A percentile compares a stretch with the other conserved stretches of the same genome.
Conservation (phyloP, 2,797 vertebrate species). For the Tadarida brasiliensis region DNA sequence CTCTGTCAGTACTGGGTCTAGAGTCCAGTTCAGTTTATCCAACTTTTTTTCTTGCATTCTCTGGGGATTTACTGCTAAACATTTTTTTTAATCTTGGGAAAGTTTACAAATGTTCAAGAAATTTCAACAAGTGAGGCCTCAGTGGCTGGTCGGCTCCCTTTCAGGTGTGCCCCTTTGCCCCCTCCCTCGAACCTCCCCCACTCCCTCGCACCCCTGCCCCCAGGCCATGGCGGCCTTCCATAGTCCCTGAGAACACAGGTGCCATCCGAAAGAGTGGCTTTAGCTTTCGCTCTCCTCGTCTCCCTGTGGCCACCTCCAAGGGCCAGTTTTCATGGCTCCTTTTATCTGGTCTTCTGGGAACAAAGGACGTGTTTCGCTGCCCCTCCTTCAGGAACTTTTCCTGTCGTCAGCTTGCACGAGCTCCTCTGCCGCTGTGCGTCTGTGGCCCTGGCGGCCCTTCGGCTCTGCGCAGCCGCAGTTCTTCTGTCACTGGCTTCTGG, state of each 20-base stretch:
- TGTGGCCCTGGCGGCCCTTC: background rate
- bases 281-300: background rate
- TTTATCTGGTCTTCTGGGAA: background rate
- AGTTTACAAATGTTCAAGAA: background rate
- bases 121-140: background rate
- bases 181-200: background rate
- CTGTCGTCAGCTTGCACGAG: background rate
- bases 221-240: background rate
- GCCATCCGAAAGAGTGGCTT: too few relatives aligned
- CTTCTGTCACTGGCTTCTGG: background rate
- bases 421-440: background rate
- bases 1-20: background rate
- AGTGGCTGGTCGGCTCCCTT: background rate
- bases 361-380: background rate
- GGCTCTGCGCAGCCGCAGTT: background rate
- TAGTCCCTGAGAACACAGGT: background rate
- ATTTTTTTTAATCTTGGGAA: background rate
- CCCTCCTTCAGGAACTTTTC: background rate
- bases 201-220: background rate
- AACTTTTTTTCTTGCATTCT: background rate
- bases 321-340: background rate
- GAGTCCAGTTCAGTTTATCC: background rate
- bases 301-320: too few relatives aligned
- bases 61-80: background rate
- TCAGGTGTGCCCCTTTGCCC: accelerated